A percentile compares a stretch with the other conserved stretches of the same genome.
These are phyloP conservation scores for Saguinus imperator DNA, from an alignment of 2,113 vertebrate species.

Conservation along the genomic window DNA sequence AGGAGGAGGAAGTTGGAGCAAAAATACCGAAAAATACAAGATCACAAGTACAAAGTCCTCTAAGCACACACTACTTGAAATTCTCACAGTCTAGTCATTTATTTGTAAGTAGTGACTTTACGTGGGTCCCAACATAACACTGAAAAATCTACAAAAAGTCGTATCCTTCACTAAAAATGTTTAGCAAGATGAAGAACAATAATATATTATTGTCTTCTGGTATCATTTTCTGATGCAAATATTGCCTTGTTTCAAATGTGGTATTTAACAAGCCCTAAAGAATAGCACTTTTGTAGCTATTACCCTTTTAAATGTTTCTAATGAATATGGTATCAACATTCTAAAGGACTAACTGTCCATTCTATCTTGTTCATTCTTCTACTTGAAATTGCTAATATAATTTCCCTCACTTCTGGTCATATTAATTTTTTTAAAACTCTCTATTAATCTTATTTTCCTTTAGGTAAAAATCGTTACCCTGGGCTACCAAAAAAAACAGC, in stretches of 20 bases:
- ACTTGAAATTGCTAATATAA: slow-evolving; percentile 6
- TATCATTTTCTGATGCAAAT: not conserved
- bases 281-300: not conserved
- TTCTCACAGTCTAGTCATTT: slow-evolving; percentile 1
- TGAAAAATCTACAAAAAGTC: not conserved
- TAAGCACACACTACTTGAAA: not conserved
- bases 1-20: not conserved
- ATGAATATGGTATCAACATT: not conserved
- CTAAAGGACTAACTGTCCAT: not conserved
- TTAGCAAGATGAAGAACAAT: slow-evolving; percentile 39
- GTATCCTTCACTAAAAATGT: not conserved
- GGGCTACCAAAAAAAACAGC: slow-evolving; percentile 49
- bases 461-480: slow-evolving; percentile 29
- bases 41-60: not conserved
- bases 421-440: not conserved
- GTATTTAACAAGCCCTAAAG: slow-evolving; percentile 27
- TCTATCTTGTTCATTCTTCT: slow-evolving; percentile 8
- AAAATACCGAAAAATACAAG: not conserved
- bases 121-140: not conserved
- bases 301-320: not conserved
- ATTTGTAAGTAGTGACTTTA: not conserved
- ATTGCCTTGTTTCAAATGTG: not conserved
- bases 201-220: not conserved
- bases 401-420: not conserved
- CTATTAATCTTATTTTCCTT: slow-evolving; percentile 28